These are phyloP conservation scores for Colostygia pectinataria DNA, from an alignment of 2,888 invertebrate genomes.

Conservation along the genomic window DNA sequence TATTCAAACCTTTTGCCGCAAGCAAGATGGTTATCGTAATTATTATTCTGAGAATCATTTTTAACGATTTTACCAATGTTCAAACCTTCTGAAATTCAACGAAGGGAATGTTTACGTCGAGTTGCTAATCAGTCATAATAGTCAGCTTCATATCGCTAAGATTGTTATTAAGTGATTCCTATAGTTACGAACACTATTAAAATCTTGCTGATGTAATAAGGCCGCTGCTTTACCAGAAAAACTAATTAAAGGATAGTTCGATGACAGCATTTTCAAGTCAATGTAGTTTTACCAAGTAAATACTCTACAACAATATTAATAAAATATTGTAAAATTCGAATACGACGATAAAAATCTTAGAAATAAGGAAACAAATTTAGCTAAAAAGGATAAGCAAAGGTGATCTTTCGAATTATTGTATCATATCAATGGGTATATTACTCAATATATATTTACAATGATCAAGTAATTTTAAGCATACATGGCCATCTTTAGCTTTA, in stretches of 20 bases:
- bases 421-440: slow-evolving; percentile 20
- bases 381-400: slow-evolving; percentile 10
- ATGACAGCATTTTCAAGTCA: slow-evolving; percentile 19
- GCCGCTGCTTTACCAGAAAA: slow-evolving; percentile 24
- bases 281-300: slow-evolving; percentile 14
- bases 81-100: too few relatives aligned
- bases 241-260: background rate
- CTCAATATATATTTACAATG: slow-evolving; percentile 19
- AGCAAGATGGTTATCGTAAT: too few relatives aligned
- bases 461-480: slow-evolving; percentile 40
- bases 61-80: too few relatives aligned
- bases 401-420: slow-evolving; percentile 9
- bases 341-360: background rate
- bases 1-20: too few relatives aligned
- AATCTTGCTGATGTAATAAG: too few relatives aligned
- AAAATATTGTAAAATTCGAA: background rate
- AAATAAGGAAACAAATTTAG: background rate
- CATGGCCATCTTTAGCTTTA: slow-evolving; percentile 73
- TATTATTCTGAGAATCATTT: too few relatives aligned
- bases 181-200: too few relatives aligned
- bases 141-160: too few relatives aligned
- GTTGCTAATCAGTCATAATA: too few relatives aligned
- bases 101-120: too few relatives aligned
- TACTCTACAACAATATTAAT: slow-evolving; percentile 8
- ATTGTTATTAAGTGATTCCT: too few relatives aligned